phyloP scores from a whole-genome alignment of 2,113 vertebrate genomes.

The Alectura lathami region DNA sequence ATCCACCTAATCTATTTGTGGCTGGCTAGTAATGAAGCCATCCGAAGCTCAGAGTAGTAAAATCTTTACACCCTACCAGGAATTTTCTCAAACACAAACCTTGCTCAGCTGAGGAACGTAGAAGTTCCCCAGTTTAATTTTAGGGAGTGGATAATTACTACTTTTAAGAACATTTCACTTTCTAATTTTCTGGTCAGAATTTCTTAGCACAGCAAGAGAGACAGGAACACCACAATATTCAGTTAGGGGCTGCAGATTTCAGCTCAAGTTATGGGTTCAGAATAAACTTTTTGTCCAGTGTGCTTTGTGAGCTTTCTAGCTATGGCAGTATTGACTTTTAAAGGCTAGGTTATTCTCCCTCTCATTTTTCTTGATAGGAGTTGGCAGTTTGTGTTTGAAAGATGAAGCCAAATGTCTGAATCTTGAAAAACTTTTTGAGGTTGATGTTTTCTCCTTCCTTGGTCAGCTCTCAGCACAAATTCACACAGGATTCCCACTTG shows the following conservation, averaged over 20 bases:
- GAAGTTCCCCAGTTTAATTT: not conserved
- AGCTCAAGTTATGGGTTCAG: not conserved
- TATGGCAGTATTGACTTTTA: not conserved
- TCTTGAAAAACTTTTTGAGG: not conserved
- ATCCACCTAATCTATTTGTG: not conserved
- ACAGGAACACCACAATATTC: not conserved
- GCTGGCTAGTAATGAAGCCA: slow-evolving; percentile 3
- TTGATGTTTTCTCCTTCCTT: slow-evolving; percentile 12
- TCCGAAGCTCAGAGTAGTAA: not conserved
- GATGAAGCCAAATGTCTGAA: not conserved
- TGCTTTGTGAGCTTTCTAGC: not conserved
- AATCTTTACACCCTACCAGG: not conserved
- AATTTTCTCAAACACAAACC: not conserved
- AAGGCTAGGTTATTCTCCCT: not conserved
- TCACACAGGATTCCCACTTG: not conserved
- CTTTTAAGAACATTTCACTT: not conserved
- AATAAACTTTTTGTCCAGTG: not conserved
- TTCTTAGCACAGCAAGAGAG: not conserved
- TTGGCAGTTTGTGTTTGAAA: not conserved
- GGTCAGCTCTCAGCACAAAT: not conserved
- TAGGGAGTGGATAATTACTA: not conserved
- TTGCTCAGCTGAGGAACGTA: not conserved
- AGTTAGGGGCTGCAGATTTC: not conserved
- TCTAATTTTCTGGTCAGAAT: not conserved
- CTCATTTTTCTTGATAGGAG: not conserved